These are phyloP conservation scores for Dioctria rufipes DNA, from an alignment of 2,888 invertebrate genomes.

Conservation along the genomic window DNA sequence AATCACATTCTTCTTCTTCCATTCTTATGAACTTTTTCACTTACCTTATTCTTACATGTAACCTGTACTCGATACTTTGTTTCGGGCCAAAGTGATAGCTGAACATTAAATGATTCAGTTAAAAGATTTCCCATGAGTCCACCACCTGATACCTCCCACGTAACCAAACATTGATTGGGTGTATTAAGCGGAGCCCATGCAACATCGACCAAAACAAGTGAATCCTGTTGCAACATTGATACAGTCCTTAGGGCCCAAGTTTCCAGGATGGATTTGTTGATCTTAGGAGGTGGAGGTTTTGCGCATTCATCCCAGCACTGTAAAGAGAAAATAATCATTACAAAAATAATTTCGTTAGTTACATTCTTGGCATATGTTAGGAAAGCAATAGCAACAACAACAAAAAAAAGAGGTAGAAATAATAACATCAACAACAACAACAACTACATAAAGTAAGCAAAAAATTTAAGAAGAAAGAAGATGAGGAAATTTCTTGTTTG, in stretches of 20 bases:
- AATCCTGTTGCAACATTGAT: constrained; percentile 69
- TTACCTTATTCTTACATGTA: constrained; percentile 71
- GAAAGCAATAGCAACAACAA: background rate
- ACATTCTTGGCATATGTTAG: constrained; percentile 17
- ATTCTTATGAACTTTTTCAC: constrained; percentile 15
- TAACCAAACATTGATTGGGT: constrained; percentile 69
- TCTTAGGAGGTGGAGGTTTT: constrained; percentile 63
- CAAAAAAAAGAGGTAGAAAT: background rate
- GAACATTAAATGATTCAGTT: constrained; percentile 70
- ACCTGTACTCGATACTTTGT: constrained; percentile 71
- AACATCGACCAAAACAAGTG: constrained; percentile 69
- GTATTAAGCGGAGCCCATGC: constrained; percentile 68
- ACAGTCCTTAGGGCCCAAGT: constrained; percentile 68
- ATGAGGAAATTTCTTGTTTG: constrained; percentile 42
- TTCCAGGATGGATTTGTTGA: constrained; percentile 67
- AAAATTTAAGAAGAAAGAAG: constrained; percentile 19
- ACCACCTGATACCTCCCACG: constrained; percentile 71
- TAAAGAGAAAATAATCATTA: constrained; percentile 55
- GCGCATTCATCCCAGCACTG: constrained; percentile 70
- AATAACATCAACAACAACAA: background rate
- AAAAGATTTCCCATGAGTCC: constrained; percentile 70
- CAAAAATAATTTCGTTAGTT: constrained; percentile 29
- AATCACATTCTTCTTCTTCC: background rate
- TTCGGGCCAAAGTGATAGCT: constrained; percentile 70
- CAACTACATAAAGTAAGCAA: constrained; percentile 8